phyloP scores from a whole-genome alignment of 2,888 invertebrate genomes.

The Cactoblastis cactorum region DNA sequence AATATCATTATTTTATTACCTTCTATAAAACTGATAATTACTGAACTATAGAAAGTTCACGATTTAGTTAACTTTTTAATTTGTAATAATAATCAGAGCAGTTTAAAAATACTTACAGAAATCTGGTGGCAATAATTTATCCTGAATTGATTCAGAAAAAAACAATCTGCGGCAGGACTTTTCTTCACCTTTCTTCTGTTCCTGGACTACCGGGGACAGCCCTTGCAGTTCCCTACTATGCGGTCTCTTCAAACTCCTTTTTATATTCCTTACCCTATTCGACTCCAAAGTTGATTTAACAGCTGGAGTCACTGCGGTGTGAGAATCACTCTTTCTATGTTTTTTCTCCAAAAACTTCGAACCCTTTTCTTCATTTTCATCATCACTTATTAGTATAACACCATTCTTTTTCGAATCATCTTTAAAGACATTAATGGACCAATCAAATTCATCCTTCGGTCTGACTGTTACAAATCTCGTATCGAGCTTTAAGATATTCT shows the following conservation, averaged over 20 bases:
- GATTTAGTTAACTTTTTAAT: no score
- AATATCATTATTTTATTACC: no score
- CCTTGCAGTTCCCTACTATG: conserved; percentile 62
- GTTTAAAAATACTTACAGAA: conserved; percentile 54
- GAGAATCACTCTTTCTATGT: conserved; percentile 24
- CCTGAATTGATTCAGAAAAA: conserved; percentile 35
- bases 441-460: conserved; percentile 37
- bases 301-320: conserved; percentile 38
- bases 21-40: no score
- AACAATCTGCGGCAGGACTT: conserved; percentile 40
- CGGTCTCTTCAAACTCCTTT: conserved; percentile 60
- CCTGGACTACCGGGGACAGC: conserved; percentile 36
- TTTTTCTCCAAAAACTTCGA: conserved; percentile 24
- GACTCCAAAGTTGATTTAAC: conserved; percentile 33
- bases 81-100: no score
- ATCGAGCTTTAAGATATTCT: conserved; percentile 31
- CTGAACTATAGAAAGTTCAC: no score
- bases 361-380: conserved; percentile 28
- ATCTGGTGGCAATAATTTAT: conserved; percentile 40
- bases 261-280: conserved; percentile 51
- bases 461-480: conserved; percentile 44
- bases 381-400: conserved; percentile 36
- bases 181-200: conserved; percentile 33
- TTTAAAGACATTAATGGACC: conserved; percentile 41
- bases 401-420: conserved; percentile 30